Evolutionary conservation across 2,888 invertebrate genomes (phyloP), one percentile per base, ranked within the genome.

Genomic region (Cephus pulcher): DNA sequence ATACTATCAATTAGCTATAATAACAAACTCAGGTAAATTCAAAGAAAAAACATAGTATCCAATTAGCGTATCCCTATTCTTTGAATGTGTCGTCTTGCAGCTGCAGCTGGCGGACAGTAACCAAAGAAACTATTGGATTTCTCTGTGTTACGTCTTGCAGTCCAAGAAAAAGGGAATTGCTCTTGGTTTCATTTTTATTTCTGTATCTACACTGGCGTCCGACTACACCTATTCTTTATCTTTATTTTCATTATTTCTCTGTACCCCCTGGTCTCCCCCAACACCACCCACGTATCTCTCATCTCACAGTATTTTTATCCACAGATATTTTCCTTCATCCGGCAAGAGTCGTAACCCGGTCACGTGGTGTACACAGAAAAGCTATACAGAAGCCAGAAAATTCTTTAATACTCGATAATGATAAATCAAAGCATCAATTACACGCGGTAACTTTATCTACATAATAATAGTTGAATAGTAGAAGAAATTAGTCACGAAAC

Each of bases 41-140:
- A 40, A 40, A 15, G 6, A 4, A 40, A 40, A 40, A 40, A 15
- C 12, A 1, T 4, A 15, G 6, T 15, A 56, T 56, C 56, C 56
- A 56, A 56, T 15, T 23, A 56, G 9, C 23, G 23, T 23, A 23
- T 23, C 2, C 23, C 23, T 56, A 2, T 56, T 56, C 56, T 9
- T 2, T 23, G 2, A 23, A 9, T 1, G 56, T 23, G 23, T 23
- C 56, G 0, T 9, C 23, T 2, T 56, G 56, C 86, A 86, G 86
- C 83, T 87, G 86, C 82, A 84, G 81, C 82, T 82, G 84, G 87
- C 85, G 85, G 86, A 23, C 81, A 82, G 83, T 86, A 86, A 86
- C 86, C 86, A 84, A 84, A 82, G 82, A 86, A 87, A 85, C 86
- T 87, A 89, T 87, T 89, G 86, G 85, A 88, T 88, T 88, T 82